Evolutionary conservation across 2,113 vertebrate genomes (phyloP), one percentile per base, ranked within the genome.

Genomic region (Steatornis caripensis): DNA sequence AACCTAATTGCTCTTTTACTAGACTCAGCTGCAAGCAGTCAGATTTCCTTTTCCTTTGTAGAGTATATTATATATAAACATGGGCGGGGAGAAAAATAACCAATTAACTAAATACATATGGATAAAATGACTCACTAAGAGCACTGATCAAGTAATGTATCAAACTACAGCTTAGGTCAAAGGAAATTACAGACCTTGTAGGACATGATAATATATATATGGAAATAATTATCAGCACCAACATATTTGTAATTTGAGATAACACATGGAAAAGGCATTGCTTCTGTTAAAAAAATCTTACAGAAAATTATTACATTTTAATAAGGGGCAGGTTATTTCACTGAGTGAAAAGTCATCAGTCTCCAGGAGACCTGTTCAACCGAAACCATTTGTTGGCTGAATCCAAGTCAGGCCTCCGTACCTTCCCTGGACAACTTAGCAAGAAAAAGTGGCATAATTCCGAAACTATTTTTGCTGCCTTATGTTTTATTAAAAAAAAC

Each of bases 61-160:
- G 79, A 97, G 79, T 95, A 97, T 95, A 98, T 97, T 97, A 97
- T 93, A 97, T 95, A 97, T 96, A 98, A 98, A 98, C 97, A 98
- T 93, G 97, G 95, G 93, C n/a, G 93, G 95, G 78, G 75, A 93
- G 96, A 96, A 97, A 96, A 97, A 97, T 93, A 95, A 96, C 96
- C 96, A 97, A 98, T 98, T 98, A 98, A 96, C 97, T 98, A 97
- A 98, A 98, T 97, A 96, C 55, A 93, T 97, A 95, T 96, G 95
- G 95, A 95, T 94, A 96, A 98, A 98, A 97, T 97, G 96, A 97
- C 94, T 98, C 93, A 97, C 95, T 98, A 95, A 95, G 93, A 97
- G 75, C 15, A 16, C 85, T 97, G 97, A 98, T 98, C 96, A 98
- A 98, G 96, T 97, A 97, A 98, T 96, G 80, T 80, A 92, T 96